Conservation (phyloP, 2,113 vertebrate species). For the Muscicapa adusta region DNA sequence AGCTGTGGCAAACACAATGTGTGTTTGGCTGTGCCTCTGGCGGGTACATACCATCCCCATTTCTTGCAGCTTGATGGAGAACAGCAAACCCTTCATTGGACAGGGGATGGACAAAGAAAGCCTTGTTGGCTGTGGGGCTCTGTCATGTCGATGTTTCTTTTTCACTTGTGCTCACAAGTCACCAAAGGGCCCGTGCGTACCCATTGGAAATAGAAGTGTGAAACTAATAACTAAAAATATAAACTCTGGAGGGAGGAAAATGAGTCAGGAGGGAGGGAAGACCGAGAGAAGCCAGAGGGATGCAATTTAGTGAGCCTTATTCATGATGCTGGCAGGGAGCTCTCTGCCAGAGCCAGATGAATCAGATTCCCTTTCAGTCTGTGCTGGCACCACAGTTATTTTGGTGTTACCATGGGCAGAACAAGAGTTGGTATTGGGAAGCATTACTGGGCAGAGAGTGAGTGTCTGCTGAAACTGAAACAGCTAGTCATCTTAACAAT, state of each 20-base stretch:
- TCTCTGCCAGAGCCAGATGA: neutral
- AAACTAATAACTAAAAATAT: slow-evolving; percentile 42
- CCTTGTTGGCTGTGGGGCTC: neutral
- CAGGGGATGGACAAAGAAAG: slow-evolving; percentile 11
- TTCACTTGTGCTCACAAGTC: neutral
- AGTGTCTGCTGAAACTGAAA: neutral
- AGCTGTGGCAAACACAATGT: slow-evolving; percentile 14
- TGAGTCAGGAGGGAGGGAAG: neutral
- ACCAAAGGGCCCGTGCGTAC: accelerated
- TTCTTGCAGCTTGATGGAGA: slow-evolving; percentile 17
- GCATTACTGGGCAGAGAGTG: neutral
- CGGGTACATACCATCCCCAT: slow-evolving; percentile 11
- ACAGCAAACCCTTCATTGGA: neutral
- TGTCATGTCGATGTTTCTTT: neutral
- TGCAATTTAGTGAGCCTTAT: neutral
- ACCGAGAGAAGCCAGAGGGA: neutral
- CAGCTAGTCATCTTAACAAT: neutral
- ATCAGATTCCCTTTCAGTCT: slow-evolving; percentile 37
- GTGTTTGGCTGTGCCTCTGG: neutral
- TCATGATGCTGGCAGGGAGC: neutral
- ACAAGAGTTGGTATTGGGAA: neutral
- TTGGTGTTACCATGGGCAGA: slow-evolving; percentile 18
- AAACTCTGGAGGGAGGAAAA: neutral
- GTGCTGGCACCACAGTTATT: slow-evolving; percentile 10
- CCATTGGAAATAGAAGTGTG: slow-evolving; percentile 19